Conservation (phyloP, 2,888 invertebrate genomes). For the Eupelmus urozonus region DNA sequence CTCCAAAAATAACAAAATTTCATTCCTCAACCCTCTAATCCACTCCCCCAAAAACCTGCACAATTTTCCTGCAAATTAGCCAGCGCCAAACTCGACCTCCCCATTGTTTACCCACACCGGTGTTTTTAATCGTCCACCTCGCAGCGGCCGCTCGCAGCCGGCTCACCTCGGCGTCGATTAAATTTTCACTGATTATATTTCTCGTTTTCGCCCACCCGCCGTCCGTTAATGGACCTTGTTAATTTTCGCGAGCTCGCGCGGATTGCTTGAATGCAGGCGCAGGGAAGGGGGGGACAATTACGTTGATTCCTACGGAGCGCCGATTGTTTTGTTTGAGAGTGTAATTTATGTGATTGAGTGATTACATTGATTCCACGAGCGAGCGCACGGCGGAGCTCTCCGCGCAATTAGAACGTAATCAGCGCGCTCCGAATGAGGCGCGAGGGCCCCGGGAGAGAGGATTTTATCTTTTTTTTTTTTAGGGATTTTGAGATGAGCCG, state of each 20-base stretch:
- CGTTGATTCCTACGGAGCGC: slow-evolving; percentile 50
- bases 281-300: slow-evolving; percentile 50
- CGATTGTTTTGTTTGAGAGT: slow-evolving; percentile 58
- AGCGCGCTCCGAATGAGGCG: slow-evolving; percentile 13
- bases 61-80: no score
- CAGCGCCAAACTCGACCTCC: no score
- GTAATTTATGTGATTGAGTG: slow-evolving; percentile 58
- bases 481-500: no score
- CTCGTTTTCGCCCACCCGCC: slow-evolving; percentile 25
- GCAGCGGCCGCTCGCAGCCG: background rate
- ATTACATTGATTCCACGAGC: slow-evolving; percentile 53
- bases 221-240: slow-evolving; percentile 59
- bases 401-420: slow-evolving; percentile 58
- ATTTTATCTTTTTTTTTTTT: background rate
- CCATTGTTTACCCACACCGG: no score
- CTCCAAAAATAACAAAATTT: no score
- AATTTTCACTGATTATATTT: slow-evolving; percentile 57
- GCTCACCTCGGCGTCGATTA: slow-evolving; percentile 46
- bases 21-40: no score
- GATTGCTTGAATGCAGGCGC: slow-evolving; percentile 36
- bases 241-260: slow-evolving; percentile 51
- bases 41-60: no score
- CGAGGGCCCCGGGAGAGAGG: background rate
- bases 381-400: background rate
- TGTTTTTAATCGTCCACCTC: no score